phyloP scores from a whole-genome alignment of 1,140 invertebrate species.

The Anastatus disparis region DNA sequence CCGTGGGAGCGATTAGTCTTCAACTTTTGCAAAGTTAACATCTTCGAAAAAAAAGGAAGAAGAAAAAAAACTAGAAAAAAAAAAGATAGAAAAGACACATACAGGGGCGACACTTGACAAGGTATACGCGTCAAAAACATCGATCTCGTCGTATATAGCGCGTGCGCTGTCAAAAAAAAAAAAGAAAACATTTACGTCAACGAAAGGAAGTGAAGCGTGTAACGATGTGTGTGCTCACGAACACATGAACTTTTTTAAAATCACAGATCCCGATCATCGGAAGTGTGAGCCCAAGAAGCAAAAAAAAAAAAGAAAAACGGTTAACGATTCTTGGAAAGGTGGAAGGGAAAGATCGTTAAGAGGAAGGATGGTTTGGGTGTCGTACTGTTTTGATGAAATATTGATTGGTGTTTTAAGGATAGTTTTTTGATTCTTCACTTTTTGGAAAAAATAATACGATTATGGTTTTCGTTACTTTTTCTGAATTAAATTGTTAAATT shows the following conservation, averaged over 20 bases:
- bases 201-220: conserved; percentile 1
- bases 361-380: not conserved
- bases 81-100: not conserved
- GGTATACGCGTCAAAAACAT: conserved; percentile 28
- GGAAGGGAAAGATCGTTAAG: not conserved
- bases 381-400: conserved; percentile 7
- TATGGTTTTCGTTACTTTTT: too few species aligned
- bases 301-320: too few species aligned
- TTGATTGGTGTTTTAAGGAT: not conserved
- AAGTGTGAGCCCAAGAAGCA: too few species aligned
- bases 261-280: conserved; percentile 24
- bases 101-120: conserved; percentile 21
- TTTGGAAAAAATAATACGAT: not conserved
- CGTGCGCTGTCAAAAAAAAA: not conserved
- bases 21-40: not conserved
- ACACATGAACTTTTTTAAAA: too few species aligned
- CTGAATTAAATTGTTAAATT: too few species aligned
- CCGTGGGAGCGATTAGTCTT: conserved; percentile 30
- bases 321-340: conserved; percentile 19
- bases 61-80: not conserved
- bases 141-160: conserved; percentile 21
- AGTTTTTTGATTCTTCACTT: not conserved
- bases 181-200: not conserved
- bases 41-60: not conserved
- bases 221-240: conserved; percentile 20